Conservation (phyloP, 1,140 invertebrate genomes). For the Antheraea pernyi region DNA sequence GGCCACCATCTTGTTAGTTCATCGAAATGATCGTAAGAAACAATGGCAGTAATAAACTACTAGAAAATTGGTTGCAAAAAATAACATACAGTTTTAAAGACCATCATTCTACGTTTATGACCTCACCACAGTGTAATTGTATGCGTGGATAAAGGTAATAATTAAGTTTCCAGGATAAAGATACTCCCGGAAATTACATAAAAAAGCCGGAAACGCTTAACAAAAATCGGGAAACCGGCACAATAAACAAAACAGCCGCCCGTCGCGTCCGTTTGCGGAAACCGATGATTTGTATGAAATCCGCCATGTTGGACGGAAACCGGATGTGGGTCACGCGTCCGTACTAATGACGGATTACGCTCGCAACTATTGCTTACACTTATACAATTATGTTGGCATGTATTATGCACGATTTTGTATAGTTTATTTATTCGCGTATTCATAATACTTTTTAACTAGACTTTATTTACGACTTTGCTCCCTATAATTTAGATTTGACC, state of each 20-base stretch:
- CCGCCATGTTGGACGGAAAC: conserved; percentile 11
- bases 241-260: conserved; percentile 5
- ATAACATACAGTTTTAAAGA: too few relatives aligned
- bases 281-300: conserved; percentile 10
- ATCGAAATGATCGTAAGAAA: too few relatives aligned
- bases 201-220: conserved; percentile 9
- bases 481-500: too few relatives aligned
- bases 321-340: conserved; percentile 10
- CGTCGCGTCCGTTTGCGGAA: conserved; percentile 6
- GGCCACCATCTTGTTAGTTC: too few relatives aligned
- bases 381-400: neutral
- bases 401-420: neutral
- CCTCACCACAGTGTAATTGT: too few relatives aligned
- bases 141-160: neutral
- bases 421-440: neutral
- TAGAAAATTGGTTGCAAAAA: too few relatives aligned
- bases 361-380: neutral
- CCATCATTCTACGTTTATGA: neutral
- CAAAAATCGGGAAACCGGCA: conserved; percentile 13
- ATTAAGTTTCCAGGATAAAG: neutral
- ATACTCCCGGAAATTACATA: neutral
- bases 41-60: too few relatives aligned
- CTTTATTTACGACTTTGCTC: too few relatives aligned
- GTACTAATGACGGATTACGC: conserved; percentile 8
- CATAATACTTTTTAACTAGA: too few relatives aligned